Evolutionary conservation across 2,888 invertebrate species (phyloP).

Genomic region (Heterodera filipjevi): DNA sequence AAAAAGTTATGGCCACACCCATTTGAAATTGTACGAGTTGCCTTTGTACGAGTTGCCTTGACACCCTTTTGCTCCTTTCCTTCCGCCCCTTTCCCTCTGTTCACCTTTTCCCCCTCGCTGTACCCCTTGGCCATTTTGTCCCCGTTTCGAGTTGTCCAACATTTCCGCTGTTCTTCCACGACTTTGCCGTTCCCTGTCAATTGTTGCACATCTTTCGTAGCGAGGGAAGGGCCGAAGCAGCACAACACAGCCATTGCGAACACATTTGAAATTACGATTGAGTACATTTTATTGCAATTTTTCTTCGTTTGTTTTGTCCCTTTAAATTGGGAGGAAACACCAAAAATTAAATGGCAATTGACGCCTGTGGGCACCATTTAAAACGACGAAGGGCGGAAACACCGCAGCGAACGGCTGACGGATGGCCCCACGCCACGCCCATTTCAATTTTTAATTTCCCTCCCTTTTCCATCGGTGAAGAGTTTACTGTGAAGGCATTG

Average conservation of each 20-base stretch:
- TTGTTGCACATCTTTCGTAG: background rate
- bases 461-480: background rate
- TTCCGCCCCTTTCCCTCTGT: conserved; percentile 24
- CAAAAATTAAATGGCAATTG: conserved; percentile 1
- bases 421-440: background rate
- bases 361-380: background rate
- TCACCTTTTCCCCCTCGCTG: conserved; percentile 48
- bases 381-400: background rate
- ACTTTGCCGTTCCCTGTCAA: background rate
- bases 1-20: no score
- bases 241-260: background rate
- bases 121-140: conserved; percentile 49
- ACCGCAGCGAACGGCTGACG: background rate
- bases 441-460: background rate
- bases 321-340: background rate
- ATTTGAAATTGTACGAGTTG: no score
- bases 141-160: conserved; percentile 53
- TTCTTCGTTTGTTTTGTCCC: no score
- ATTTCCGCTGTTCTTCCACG: conserved; percentile 20
- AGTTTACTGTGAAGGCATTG: background rate
- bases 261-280: no score
- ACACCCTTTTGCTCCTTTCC: no score
- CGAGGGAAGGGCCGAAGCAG: background rate
- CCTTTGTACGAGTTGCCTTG: no score
- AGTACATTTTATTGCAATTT: no score